Evolutionary conservation across 2,888 invertebrate genomes (phyloP).

Genomic region (Cantharis lateralis): DNA sequence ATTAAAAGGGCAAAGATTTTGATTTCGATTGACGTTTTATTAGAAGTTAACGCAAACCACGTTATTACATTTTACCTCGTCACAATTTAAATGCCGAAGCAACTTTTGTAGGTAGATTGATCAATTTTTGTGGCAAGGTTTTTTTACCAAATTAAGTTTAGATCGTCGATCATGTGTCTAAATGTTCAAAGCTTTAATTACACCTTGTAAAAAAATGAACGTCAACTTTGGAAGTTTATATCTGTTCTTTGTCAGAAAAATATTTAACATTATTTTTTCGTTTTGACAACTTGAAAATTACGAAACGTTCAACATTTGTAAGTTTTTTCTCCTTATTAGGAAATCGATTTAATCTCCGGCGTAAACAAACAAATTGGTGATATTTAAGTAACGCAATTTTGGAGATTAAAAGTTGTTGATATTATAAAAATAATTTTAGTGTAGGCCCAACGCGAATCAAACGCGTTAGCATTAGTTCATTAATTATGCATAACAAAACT

Average conservation of each 20-base stretch:
- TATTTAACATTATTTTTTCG: not conserved
- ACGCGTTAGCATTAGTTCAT: not conserved
- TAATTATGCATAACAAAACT: not conserved
- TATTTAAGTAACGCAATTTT: not conserved
- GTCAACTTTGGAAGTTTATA: not conserved
- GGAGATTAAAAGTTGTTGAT: not conserved
- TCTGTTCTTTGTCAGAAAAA: not conserved
- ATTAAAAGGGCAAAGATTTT: not conserved
- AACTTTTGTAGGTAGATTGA: not conserved
- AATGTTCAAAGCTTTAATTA: not conserved
- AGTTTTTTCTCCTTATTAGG: not conserved
- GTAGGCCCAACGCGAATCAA: not conserved
- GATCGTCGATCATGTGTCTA: not conserved
- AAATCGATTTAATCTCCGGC: not conserved
- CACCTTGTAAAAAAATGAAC: not conserved
- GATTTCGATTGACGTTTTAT: not conserved
- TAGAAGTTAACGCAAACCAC: not conserved
- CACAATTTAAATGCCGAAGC: not conserved
- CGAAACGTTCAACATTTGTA: not conserved
- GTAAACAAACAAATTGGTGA: not conserved
- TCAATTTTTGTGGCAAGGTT: not conserved
- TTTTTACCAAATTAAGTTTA: not conserved
- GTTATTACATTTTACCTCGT: not conserved
- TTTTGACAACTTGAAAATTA: not conserved
- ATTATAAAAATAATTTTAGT: not conserved